Conservation (phyloP, 2,888 invertebrate species). For the Bugula neritina region DNA sequence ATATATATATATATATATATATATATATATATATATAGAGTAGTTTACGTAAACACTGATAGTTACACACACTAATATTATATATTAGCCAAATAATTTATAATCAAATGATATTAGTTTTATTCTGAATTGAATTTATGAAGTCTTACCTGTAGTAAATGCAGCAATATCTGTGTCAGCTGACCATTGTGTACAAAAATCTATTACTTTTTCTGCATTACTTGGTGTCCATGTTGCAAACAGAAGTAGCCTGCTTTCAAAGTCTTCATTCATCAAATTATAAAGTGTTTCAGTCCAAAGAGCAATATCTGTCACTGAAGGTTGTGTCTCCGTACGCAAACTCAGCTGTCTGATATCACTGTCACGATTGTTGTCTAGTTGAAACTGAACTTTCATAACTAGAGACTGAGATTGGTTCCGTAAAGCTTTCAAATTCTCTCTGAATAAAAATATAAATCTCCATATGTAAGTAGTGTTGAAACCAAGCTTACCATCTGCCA, state of each 20-base stretch:
- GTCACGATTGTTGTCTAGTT: too few species aligned
- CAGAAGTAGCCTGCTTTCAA: background rate
- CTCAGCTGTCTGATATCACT: background rate
- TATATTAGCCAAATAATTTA: too few species aligned
- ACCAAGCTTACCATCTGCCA: too few species aligned
- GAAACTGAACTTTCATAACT: background rate
- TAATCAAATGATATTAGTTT: too few species aligned
- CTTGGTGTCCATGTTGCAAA: background rate
- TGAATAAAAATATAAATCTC: background rate
- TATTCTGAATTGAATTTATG: background rate
- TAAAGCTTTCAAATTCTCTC: background rate
- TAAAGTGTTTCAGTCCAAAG: constrained; percentile 2
- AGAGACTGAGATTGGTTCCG: background rate
- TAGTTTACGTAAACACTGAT: too few species aligned
- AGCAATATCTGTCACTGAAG: constrained; percentile 8
- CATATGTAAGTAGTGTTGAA: too few species aligned
- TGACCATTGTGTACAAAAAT: background rate
- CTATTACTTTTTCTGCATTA: background rate
- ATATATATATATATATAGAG: too few species aligned
- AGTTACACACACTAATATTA: too few species aligned
- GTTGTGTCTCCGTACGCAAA: background rate
- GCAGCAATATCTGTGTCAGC: background rate
- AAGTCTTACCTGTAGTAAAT: background rate
- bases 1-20: too few species aligned
- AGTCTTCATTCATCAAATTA: background rate